Evolutionary conservation across 2,797 vertebrate genomes (phyloP).

Genomic region (Rhodeus uyekii): DNA sequence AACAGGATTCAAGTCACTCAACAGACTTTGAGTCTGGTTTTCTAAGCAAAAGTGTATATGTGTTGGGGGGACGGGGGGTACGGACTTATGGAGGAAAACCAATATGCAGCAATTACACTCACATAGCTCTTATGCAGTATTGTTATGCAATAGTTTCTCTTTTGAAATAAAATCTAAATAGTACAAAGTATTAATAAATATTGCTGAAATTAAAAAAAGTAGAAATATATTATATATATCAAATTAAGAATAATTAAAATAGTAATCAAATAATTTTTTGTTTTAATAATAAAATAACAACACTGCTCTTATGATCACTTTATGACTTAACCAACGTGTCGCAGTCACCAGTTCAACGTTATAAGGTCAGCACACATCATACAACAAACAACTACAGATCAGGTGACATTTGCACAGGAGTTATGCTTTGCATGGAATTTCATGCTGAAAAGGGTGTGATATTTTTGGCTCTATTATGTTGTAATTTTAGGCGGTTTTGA

Average conservation of each 20-base stretch:
- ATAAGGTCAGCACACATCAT: neutral
- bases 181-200: too few relatives aligned
- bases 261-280: too few relatives aligned
- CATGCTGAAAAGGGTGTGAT: neutral
- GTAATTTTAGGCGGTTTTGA: neutral
- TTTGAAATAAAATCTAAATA: too few relatives aligned
- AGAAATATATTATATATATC: neutral
- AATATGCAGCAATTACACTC: neutral
- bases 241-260: neutral
- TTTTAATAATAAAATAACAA: neutral
- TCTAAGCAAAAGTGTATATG: too few relatives aligned
- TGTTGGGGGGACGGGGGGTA: too few relatives aligned
- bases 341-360: neutral
- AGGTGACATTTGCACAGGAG: neutral
- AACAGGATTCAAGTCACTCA: neutral
- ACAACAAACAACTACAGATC: slow-evolving; percentile 21
- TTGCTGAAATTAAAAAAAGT: neutral
- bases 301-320: neutral
- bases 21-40: neutral
- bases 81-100: too few relatives aligned
- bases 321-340: neutral
- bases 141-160: too few relatives aligned
- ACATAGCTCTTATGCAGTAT: neutral
- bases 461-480: neutral
- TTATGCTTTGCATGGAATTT: neutral